phyloP scores from a whole-genome alignment of 2,797 vertebrate genomes.

The Manis crassicaudata region DNA sequence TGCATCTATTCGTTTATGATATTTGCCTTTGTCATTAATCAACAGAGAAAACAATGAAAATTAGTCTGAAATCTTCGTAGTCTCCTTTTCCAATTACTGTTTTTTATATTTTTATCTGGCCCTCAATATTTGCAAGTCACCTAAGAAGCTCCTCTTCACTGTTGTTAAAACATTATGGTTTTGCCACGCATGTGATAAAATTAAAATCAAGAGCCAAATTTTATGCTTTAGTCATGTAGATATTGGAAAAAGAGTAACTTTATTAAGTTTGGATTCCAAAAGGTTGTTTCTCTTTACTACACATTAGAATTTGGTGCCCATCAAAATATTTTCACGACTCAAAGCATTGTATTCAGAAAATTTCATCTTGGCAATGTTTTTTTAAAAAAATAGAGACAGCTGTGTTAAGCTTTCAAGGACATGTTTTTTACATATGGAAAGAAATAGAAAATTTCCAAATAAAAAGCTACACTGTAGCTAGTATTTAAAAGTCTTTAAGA shows the following conservation, averaged over 20 bases:
- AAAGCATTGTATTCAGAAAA: constrained; percentile 49
- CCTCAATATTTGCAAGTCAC: not conserved
- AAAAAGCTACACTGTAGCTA: constrained; percentile 51
- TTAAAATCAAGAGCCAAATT: constrained; percentile 40
- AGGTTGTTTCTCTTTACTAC: not conserved
- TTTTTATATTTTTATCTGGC: not conserved
- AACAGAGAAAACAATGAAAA: constrained; percentile 18
- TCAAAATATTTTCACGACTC: constrained; percentile 57
- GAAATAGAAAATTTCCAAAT: constrained; percentile 63
- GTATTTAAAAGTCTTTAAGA: constrained; percentile 73
- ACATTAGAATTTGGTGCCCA: constrained; percentile 35
- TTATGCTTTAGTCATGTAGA: not conserved
- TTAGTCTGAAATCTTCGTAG: constrained; percentile 7
- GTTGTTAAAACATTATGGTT: not conserved
- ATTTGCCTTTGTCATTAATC: not conserved
- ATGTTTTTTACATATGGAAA: constrained; percentile 12
- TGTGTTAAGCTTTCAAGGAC: constrained; percentile 8
- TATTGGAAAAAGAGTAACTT: not conserved
- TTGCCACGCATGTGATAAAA: not conserved
- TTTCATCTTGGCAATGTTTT: not conserved
- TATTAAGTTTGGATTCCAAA: constrained; percentile 38
- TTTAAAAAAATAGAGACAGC: not conserved
- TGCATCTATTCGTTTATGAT: not conserved
- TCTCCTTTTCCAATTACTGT: not conserved
- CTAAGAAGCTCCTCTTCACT: not conserved